Conservation (phyloP, 2,113 vertebrate genomes). For the Cheilinus undulatus region DNA sequence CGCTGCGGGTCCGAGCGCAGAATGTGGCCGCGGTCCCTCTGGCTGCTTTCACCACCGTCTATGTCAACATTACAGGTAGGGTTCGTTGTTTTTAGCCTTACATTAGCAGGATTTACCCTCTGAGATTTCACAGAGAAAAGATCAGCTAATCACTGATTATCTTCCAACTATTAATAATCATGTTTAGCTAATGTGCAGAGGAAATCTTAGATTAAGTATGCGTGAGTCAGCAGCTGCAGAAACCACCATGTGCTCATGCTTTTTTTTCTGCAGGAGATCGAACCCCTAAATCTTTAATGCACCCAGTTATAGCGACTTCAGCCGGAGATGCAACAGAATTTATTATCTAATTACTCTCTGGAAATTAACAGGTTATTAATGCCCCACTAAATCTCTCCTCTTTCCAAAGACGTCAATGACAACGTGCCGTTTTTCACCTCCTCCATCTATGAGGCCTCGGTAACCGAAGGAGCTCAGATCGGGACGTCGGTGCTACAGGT, state of each 20-base stretch:
- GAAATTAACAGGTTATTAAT: slow-evolving; percentile 17
- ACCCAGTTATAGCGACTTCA: neutral
- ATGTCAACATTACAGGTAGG: slow-evolving; percentile 90
- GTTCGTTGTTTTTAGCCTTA: neutral
- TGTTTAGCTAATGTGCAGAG: neutral
- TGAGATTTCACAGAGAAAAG: too few relatives aligned
- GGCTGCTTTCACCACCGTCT: slow-evolving; percentile 87
- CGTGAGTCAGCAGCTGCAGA: neutral
- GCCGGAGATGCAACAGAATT: neutral
- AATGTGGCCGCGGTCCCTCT: slow-evolving; percentile 90
- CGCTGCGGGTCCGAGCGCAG: slow-evolving; percentile 88
- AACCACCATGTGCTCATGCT: neutral
- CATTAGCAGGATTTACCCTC: neutral
- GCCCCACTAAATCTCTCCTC: slow-evolving; percentile 14
- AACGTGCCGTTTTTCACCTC: slow-evolving; percentile 95
- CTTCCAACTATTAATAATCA: neutral
- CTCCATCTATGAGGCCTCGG: slow-evolving; percentile 89
- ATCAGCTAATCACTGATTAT: too few relatives aligned
- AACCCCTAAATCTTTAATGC: slow-evolving; percentile 30
- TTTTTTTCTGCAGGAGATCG: slow-evolving; percentile 8
- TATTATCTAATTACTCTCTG: slow-evolving; percentile 12
- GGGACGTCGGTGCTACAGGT: slow-evolving; percentile 89
- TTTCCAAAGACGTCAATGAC: slow-evolving; percentile 89
- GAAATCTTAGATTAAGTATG: neutral
- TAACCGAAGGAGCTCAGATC: slow-evolving; percentile 87